Evolutionary conservation across 1,140 invertebrate genomes (phyloP), one percentile per base, ranked within the genome.

Genomic region (Sinella curviseta): DNA sequence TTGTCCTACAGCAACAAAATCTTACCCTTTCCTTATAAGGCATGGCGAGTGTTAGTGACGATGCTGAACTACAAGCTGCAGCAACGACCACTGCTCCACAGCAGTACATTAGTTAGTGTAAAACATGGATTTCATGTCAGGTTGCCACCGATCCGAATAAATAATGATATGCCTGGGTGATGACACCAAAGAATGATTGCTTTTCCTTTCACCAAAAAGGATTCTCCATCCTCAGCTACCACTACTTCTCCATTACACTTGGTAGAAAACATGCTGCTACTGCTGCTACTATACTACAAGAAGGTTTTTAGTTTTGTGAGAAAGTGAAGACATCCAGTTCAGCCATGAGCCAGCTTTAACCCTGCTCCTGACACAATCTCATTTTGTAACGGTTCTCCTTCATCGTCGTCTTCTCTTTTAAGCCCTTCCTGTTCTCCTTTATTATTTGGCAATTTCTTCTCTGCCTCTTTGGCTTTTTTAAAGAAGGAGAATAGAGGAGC

Each of bases 141-240:
- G 12, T 70, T 70, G 65, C 65, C 65, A 70, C 65, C 65, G n/a
- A 30, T 70, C 26, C 65, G 65, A 70, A 70, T 70, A 70, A 70
- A 70, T 70, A 70, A 70, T 70, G 65, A 70, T 70, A 70, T 70
- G 65, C 65, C 31, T 70, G 65, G 65, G 65, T n/a, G 65, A 70
- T 70, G 65, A 70, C 65, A 70, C 65, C 30, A 70, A 60, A 70
- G 65, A 70, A 33, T 70, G 65, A 70, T 70, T 70, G 65, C 65
- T 70, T 70, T 70, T 70, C 65, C 31, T 70, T 33, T 70, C 65
- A 70, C 8, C 16, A 26, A 26, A n/a, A 65, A 26, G 57, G 26
- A 65, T 65, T 65, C 57, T 26, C 57, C 16, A 4, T 65, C 24
- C 12, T 70, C 24, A 60, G n/a, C 3, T 60, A 60, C 17, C 4